Conservation (phyloP, 2,888 invertebrate genomes). For the Saturnia pavonia region DNA sequence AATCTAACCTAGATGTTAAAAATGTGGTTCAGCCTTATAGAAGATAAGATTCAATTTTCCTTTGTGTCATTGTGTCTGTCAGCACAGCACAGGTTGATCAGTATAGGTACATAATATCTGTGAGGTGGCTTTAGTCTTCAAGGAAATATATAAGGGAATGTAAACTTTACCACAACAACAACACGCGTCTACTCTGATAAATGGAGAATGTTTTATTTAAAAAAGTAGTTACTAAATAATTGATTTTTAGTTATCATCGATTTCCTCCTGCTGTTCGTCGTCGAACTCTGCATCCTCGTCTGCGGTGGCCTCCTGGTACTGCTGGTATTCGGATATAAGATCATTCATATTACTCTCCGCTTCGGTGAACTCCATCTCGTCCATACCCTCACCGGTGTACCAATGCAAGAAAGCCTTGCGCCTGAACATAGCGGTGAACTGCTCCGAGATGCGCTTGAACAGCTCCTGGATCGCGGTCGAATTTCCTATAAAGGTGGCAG, state of each 20-base stretch:
- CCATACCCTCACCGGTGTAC: conserved; percentile 96
- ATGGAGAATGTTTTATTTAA: no score
- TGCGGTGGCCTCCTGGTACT: conserved; percentile 94
- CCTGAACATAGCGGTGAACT: conserved; percentile 97
- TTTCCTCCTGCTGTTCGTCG: conserved; percentile 84
- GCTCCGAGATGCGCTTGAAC: conserved; percentile 94
- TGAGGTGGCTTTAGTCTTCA: no score
- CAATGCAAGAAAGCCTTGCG: conserved; percentile 98
- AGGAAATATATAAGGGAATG: no score
- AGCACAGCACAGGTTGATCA: conserved; percentile 45
- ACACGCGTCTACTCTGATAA: no score
- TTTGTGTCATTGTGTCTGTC: background rate
- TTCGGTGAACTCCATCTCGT: conserved; percentile 49
- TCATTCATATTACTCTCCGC: conserved; percentile 96
- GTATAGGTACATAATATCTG: conserved; percentile 36
- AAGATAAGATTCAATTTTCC: background rate
- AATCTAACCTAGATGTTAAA: background rate
- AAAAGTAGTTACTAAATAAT: no score
- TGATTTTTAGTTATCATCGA: no score
- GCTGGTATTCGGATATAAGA: conserved; percentile 94
- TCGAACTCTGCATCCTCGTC: conserved; percentile 92
- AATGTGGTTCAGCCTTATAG: background rate
- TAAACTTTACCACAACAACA: no score
- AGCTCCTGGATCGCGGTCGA: conserved; percentile 95
- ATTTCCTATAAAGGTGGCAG: conserved; percentile 96